These are phyloP conservation scores for Drosophila anomalata DNA, from an alignment of 2,888 invertebrate genomes.

Conservation along the genomic window DNA sequence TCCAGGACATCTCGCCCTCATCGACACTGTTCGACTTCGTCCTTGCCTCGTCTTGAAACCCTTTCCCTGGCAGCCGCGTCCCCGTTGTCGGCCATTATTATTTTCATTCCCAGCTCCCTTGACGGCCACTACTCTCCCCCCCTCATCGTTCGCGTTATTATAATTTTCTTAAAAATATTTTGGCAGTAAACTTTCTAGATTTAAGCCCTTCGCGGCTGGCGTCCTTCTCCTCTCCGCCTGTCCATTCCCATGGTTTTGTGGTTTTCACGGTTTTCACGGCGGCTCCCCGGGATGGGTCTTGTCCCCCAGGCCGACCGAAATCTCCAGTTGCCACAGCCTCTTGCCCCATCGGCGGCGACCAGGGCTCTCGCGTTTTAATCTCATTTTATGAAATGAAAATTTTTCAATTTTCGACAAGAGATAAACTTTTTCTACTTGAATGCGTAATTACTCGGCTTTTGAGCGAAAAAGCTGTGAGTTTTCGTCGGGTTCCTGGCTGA, in stretches of 20 bases:
- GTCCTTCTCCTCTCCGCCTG: not conserved
- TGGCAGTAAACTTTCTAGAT: conserved; percentile 71
- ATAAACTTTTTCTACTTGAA: conserved; percentile 79
- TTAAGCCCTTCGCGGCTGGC: conserved; percentile 66
- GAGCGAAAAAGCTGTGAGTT: conserved; percentile 66
- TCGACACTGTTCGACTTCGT: conserved; percentile 37
- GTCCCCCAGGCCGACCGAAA: not conserved
- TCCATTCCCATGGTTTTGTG: conserved; percentile 56
- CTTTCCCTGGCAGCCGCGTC: conserved; percentile 35
- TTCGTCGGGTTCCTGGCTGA: conserved; percentile 24
- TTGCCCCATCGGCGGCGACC: not conserved
- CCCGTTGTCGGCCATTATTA: conserved; percentile 71
- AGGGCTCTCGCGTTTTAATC: conserved; percentile 63
- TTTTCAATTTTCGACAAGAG: conserved; percentile 78
- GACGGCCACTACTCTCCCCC: conserved; percentile 3
- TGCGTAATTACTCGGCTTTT: conserved; percentile 73
- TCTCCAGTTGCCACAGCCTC: not conserved
- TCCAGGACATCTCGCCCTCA: conserved; percentile 37
- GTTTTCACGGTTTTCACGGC: conserved; percentile 56
- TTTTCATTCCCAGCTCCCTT: conserved; percentile 46
- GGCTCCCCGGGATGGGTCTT: conserved; percentile 12
- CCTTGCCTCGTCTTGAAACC: conserved; percentile 42
- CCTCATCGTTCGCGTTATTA: conserved; percentile 58
- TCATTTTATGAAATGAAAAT: conserved; percentile 80
- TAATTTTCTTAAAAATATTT: conserved; percentile 77